These are phyloP conservation scores for Anabas testudineus DNA, from an alignment of 2,797 vertebrate species.

Conservation along the genomic window DNA sequence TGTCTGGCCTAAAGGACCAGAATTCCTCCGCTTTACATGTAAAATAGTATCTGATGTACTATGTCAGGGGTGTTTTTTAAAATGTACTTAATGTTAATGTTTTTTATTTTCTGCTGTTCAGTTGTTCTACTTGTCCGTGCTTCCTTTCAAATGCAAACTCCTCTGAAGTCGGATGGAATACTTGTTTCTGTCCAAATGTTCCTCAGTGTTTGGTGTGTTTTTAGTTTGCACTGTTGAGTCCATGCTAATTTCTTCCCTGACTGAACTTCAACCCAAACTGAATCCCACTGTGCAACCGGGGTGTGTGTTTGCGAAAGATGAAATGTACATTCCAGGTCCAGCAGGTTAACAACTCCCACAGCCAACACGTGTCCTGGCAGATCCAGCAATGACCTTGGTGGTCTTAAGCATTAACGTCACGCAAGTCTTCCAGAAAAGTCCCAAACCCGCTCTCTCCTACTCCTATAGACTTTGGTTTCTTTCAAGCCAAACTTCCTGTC, in stretches of 20 bases:
- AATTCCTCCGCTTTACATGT: constrained; percentile 53
- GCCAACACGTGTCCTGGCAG: constrained; percentile 46
- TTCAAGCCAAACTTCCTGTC: constrained; percentile 68
- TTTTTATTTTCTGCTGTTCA: constrained; percentile 41
- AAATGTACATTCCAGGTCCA: constrained; percentile 44
- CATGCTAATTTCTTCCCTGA: constrained; percentile 42
- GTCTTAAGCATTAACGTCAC: constrained; percentile 61
- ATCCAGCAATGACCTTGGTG: constrained; percentile 56
- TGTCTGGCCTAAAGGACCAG: constrained; percentile 23
- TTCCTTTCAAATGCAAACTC: constrained; percentile 41
- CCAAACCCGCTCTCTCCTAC: constrained; percentile 43
- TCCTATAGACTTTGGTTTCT: constrained; percentile 52
- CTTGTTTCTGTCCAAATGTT: constrained; percentile 25
- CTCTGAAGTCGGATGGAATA: constrained; percentile 19
- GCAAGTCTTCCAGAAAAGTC: constrained; percentile 78
- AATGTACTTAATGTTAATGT: constrained; percentile 49
- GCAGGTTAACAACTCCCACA: constrained; percentile 39
- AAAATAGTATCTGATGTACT: constrained; percentile 48
- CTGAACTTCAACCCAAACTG: constrained; percentile 55
- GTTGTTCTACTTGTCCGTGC: constrained; percentile 45
- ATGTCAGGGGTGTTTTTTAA: constrained; percentile 51
- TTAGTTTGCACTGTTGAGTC: constrained; percentile 45
- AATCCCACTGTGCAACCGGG: constrained; percentile 53
- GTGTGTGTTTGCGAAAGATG: constrained; percentile 52
- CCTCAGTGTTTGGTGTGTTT: constrained; percentile 38